Evolutionary conservation across 2,113 vertebrate species (phyloP).

Genomic region (Protobothrops flavoviridis): DNA sequence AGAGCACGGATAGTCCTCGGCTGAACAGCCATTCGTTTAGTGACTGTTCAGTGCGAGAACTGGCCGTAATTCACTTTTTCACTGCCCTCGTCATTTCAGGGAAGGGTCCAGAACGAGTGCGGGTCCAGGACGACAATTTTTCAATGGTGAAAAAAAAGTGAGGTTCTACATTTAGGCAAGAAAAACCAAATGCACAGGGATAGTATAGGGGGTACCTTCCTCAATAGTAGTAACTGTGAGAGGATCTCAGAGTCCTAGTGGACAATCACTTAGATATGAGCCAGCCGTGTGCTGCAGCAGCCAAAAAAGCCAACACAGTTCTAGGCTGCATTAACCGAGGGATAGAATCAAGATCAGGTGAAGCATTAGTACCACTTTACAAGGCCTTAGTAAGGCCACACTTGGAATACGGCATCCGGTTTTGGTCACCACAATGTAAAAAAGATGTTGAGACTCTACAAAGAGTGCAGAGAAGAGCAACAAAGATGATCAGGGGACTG

Average conservation of each 20-base stretch:
- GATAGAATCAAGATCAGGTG: neutral
- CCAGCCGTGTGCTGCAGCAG: too few species aligned
- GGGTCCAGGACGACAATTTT: neutral
- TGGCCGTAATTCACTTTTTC: neutral
- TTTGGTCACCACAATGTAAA: accelerated
- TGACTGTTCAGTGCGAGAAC: neutral
- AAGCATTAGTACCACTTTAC: neutral
- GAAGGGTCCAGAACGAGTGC: neutral
- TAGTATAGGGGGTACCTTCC: neutral
- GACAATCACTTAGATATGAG: too few species aligned
- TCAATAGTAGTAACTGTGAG: neutral
- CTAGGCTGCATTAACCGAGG: neutral
- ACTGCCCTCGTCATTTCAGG: neutral
- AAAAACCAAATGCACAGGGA: neutral
- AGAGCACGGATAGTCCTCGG: neutral
- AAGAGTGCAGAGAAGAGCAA: neutral
- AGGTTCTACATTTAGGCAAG: neutral
- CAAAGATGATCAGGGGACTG: neutral
- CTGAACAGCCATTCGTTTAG: neutral
- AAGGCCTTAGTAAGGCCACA: neutral
- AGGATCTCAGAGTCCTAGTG: neutral
- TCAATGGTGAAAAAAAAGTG: neutral
- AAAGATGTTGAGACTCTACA: neutral
- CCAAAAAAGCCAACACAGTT: neutral
- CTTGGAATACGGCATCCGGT: neutral